Conservation (phyloP, 1,140 invertebrate species). For the Anagrus nilaparvatae region DNA sequence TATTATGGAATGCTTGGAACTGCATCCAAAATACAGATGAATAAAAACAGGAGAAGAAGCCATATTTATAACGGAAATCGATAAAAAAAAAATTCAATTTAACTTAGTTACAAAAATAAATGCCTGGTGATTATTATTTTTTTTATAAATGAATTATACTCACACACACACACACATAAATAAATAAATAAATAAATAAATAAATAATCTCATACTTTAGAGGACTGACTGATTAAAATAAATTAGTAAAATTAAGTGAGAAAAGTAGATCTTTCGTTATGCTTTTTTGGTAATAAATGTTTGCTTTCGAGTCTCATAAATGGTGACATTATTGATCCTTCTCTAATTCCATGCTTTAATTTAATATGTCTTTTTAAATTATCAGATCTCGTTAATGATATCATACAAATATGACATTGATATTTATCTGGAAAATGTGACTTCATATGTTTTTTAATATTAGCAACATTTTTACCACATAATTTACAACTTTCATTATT, state of each 20-base stretch:
- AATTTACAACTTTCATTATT: slow-evolving; percentile 37
- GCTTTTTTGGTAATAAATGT: slow-evolving; percentile 37
- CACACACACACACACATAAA: slow-evolving; percentile 13
- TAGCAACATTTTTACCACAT: slow-evolving; percentile 41
- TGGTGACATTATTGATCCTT: slow-evolving; percentile 30
- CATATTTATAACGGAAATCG: too few species aligned
- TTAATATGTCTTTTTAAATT: slow-evolving; percentile 44
- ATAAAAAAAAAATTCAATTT: too few species aligned
- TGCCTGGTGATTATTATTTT: too few species aligned
- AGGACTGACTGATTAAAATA: slow-evolving; percentile 4
- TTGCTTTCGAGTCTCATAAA: slow-evolving; percentile 38
- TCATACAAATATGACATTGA: slow-evolving; percentile 41
- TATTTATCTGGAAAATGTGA: slow-evolving; percentile 42
- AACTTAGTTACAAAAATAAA: too few species aligned
- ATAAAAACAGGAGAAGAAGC: too few species aligned
- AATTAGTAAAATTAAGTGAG: slow-evolving; percentile 26
- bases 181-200: slow-evolving; percentile 17
- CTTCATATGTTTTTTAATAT: slow-evolving; percentile 44
- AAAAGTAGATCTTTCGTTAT: too few species aligned
- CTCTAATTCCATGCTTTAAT: slow-evolving; percentile 38
- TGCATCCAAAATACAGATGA: too few species aligned
- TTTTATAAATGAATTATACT: too few species aligned
- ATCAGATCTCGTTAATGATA: slow-evolving; percentile 42
- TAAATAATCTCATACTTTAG: slow-evolving; percentile 14
- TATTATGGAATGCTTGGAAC: too few species aligned